Evolutionary conservation across 2,797 vertebrate species (phyloP).

Genomic region (Paedocypris micromegethes): DNA sequence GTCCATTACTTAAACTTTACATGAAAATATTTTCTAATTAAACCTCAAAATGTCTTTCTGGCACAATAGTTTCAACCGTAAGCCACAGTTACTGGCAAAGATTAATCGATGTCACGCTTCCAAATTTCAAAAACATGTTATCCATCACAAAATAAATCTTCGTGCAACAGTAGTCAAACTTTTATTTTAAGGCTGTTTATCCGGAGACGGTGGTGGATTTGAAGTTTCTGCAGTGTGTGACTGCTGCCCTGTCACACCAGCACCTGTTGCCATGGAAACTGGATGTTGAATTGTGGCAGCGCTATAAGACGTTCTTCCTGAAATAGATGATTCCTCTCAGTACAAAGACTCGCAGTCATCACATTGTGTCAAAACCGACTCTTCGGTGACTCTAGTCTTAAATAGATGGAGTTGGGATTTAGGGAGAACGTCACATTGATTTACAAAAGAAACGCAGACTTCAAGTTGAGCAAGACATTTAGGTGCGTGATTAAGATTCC

Average conservation of each 20-base stretch:
- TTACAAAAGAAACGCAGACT: not conserved
- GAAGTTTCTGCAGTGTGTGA: conserved; percentile 40
- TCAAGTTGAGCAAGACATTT: too few relatives aligned
- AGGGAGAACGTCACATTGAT: too few relatives aligned
- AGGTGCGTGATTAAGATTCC: too few relatives aligned
- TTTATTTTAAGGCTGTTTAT: conserved; percentile 14
- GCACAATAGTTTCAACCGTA: too few relatives aligned
- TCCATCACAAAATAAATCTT: too few relatives aligned
- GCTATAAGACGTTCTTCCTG: conserved; percentile 51
- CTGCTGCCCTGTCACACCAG: conserved; percentile 43
- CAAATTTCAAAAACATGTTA: too few relatives aligned
- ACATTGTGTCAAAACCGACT: conserved; percentile 36
- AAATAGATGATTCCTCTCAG: conserved; percentile 57
- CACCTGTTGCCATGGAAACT: conserved; percentile 66
- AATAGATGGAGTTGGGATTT: not conserved
- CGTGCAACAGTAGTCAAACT: not conserved
- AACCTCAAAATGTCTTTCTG: too few relatives aligned
- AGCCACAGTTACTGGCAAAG: too few relatives aligned
- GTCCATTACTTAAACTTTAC: conserved; percentile 8
- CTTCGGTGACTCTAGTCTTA: conserved; percentile 16
- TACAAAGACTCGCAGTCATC: conserved; percentile 39
- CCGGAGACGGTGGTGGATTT: conserved; percentile 17
- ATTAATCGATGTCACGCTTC: too few relatives aligned
- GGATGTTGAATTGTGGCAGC: conserved; percentile 57
- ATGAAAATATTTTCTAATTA: not conserved